Percentiles rank a stretch among this genome's conserved stretches.
phyloP scores from a whole-genome alignment of 2,113 vertebrate genomes.

The Riparia riparia region DNA sequence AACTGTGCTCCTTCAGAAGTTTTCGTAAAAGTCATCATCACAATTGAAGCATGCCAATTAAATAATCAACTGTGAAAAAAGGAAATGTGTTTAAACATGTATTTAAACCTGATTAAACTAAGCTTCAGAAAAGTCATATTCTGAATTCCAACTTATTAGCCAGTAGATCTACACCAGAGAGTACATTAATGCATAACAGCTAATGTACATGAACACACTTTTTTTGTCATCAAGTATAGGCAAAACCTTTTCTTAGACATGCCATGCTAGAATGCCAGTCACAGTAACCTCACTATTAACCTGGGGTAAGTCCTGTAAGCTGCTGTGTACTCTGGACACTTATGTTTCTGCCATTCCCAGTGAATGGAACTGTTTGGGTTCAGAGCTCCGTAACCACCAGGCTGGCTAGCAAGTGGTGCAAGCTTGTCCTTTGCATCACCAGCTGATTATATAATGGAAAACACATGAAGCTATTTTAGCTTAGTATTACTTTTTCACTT shows the following conservation, averaged over 20 bases:
- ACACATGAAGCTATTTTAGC: conserved; percentile 62
- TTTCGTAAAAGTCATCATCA: background rate
- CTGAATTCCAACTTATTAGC: background rate
- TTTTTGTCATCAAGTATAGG: background rate
- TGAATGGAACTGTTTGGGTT: background rate
- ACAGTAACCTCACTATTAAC: background rate
- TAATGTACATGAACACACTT: background rate
- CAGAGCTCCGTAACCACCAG: background rate
- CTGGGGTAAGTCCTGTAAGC: background rate
- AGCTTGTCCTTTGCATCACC: conserved; percentile 46
- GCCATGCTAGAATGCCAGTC: background rate
- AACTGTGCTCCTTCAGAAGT: background rate
- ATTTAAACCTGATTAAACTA: background rate
- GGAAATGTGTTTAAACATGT: background rate
- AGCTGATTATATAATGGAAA: conserved; percentile 70
- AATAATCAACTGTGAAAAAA: background rate
- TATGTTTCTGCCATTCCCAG: background rate
- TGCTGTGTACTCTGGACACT: background rate
- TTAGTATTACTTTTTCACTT: conserved; percentile 72
- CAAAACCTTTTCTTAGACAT: background rate
- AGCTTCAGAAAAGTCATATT: background rate
- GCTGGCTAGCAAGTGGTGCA: background rate
- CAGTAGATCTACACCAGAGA: background rate
- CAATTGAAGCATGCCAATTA: background rate
- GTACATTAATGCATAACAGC: fast-evolving